Percentiles rank a stretch among this genome's conserved stretches.
Evolutionary conservation across 2,888 invertebrate genomes (phyloP).

Genomic region (Lydus trimaculatus): DNA sequence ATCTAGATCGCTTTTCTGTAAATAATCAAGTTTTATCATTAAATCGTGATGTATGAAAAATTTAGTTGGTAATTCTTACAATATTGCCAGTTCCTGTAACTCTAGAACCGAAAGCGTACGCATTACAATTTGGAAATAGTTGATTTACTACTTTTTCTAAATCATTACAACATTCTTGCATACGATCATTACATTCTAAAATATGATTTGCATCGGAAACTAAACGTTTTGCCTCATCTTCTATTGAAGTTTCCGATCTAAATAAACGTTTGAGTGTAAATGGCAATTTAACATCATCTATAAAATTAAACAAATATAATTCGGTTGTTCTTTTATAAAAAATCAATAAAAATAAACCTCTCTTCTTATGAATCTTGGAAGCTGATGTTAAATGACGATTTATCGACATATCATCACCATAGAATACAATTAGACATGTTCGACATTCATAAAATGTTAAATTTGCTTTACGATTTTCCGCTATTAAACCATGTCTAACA

Average conservation of each 20-base stretch:
- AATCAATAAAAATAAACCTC: conserved; percentile 19
- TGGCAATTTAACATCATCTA: conserved; percentile 36
- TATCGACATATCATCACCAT: conserved; percentile 52
- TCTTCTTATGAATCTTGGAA: conserved; percentile 21
- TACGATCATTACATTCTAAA: conserved; percentile 38
- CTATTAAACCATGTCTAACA: conserved; percentile 45
- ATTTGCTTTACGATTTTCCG: conserved; percentile 39
- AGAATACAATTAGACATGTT: conserved; percentile 50
- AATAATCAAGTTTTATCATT: conserved; percentile 23
- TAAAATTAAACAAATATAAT: conserved; percentile 1
- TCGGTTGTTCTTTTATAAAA: neutral
- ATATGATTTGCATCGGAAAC: conserved; percentile 45
- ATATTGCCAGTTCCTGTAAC: conserved; percentile 63
- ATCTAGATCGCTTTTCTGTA: conserved; percentile 65
- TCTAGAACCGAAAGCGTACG: conserved; percentile 69
- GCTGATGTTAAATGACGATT: conserved; percentile 38
- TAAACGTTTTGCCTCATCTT: conserved; percentile 35
- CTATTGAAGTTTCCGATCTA: conserved; percentile 37
- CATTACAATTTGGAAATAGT: conserved; percentile 54
- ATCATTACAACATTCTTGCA: conserved; percentile 45
- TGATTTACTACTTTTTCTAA: conserved; percentile 46
- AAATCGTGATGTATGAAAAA: no score
- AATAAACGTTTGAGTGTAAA: conserved; percentile 44
- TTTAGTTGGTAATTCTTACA: no score
- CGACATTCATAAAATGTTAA: conserved; percentile 53